Conservation (phyloP, 1,140 invertebrate genomes). For the Drosophila ohnishii region DNA sequence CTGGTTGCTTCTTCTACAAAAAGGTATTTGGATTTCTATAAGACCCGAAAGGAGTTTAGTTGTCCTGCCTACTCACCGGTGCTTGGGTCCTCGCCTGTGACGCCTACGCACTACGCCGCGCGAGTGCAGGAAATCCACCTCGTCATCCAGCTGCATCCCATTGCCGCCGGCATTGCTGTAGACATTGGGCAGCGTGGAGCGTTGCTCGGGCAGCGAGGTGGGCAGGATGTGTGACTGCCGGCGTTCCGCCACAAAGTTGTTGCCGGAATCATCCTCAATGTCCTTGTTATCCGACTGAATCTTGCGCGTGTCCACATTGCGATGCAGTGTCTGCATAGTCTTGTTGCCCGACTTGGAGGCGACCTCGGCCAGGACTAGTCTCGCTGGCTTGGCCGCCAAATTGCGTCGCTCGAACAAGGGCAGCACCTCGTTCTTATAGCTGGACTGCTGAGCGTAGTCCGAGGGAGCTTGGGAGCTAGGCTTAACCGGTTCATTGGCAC, state of each 20-base stretch:
- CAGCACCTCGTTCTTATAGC: constrained; percentile 74
- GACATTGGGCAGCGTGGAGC: constrained; percentile 78
- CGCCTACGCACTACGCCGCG: constrained; percentile 65
- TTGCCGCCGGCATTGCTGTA: constrained; percentile 82
- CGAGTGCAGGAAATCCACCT: constrained; percentile 75
- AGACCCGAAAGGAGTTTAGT: not conserved
- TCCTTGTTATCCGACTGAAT: constrained; percentile 83
- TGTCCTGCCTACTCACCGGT: constrained; percentile 49
- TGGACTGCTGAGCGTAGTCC: constrained; percentile 59
- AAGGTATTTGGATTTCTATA: not conserved
- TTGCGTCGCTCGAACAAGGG: constrained; percentile 24
- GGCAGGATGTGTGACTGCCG: constrained; percentile 68
- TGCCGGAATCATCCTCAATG: constrained; percentile 80
- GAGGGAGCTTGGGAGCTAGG: constrained; percentile 37
- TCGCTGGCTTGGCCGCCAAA: constrained; percentile 9
- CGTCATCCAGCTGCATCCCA: constrained; percentile 74
- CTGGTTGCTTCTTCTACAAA: constrained; percentile 27
- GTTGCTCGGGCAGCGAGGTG: constrained; percentile 74
- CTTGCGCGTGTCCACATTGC: constrained; percentile 79
- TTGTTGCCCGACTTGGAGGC: constrained; percentile 51
- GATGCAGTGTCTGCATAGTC: constrained; percentile 50
- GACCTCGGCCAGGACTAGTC: constrained; percentile 12
- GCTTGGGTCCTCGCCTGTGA: constrained; percentile 76
- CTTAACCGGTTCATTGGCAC: constrained; percentile 71
- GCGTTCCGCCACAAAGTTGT: constrained; percentile 76